phyloP scores from a whole-genome alignment of 2,888 invertebrate genomes.

The Ochropleura leucogaster region DNA sequence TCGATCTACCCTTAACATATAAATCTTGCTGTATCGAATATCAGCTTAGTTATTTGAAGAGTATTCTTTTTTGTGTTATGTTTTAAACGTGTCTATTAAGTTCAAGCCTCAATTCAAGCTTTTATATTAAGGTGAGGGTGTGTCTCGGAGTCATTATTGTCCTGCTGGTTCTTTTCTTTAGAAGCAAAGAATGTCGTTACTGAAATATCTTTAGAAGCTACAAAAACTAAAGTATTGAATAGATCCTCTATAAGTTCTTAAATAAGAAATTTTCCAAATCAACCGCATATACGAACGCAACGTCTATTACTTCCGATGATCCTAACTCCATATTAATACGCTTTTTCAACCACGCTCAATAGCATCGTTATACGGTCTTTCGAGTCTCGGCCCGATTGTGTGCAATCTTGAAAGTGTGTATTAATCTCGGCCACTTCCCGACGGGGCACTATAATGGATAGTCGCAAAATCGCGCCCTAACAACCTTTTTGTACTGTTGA shows the following conservation, averaged over 20 bases:
- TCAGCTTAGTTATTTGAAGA: neutral
- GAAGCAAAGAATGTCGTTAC: neutral
- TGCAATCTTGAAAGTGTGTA: constrained; percentile 63
- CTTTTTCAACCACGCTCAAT: constrained; percentile 30
- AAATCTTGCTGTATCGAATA: neutral
- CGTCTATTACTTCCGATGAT: constrained; percentile 3
- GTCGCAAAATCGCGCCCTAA: constrained; percentile 69
- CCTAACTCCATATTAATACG: constrained; percentile 10
- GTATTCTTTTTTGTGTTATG: neutral
- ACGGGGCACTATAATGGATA: constrained; percentile 74
- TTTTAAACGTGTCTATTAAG: neutral
- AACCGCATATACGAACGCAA: constrained; percentile 12
- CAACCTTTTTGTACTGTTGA: constrained; percentile 70
- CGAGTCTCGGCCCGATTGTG: constrained; percentile 36
- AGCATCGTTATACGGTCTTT: constrained; percentile 52
- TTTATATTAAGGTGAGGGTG: neutral
- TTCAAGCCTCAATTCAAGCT: neutral
- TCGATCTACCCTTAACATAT: neutral
- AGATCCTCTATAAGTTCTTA: neutral
- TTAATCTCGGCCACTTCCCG: constrained; percentile 73
- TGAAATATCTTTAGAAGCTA: neutral
- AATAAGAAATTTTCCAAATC: neutral
- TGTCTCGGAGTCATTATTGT: too few species aligned
- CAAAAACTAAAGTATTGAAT: neutral
- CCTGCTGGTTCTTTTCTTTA: neutral